These are phyloP conservation scores for Leptura quadrifasciata DNA, from an alignment of 2,888 invertebrate genomes.

Conservation along the genomic window DNA sequence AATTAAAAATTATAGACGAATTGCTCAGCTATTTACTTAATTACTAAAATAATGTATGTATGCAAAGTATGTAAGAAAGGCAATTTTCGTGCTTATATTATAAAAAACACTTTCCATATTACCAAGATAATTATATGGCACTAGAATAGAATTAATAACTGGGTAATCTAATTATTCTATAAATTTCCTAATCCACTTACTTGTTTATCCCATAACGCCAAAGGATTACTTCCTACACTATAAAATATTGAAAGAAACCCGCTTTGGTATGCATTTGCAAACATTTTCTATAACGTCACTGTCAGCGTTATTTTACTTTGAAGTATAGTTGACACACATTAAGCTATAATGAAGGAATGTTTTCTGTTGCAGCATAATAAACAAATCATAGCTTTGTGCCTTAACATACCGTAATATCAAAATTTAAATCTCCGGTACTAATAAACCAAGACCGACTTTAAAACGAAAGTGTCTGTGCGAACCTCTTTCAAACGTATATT, in stretches of 20 bases:
- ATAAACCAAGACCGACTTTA: too few relatives aligned
- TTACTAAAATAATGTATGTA: too few relatives aligned
- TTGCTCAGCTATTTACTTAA: too few relatives aligned
- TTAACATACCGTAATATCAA: too few relatives aligned
- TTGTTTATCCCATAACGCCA: constrained; percentile 81
- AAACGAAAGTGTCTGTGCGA: too few relatives aligned
- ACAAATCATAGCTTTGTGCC: too few relatives aligned
- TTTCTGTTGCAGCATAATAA: background rate
- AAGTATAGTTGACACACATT: constrained; percentile 27
- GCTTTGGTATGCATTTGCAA: constrained; percentile 81
- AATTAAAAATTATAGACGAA: too few relatives aligned
- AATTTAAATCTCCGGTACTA: too few relatives aligned
- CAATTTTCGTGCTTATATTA: background rate
- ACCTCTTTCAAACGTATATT: too few relatives aligned
- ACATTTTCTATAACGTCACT: constrained; percentile 73
- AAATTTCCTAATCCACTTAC: constrained; percentile 68
- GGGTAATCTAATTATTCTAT: constrained; percentile 15
- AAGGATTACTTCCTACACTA: constrained; percentile 81
- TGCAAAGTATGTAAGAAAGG: background rate
- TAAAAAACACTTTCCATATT: background rate
- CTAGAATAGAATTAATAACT: background rate
- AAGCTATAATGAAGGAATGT: background rate
- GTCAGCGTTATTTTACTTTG: constrained; percentile 29
- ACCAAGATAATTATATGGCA: background rate
- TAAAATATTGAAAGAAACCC: constrained; percentile 82